Evolutionary conservation across 2,113 vertebrate species (phyloP).

Genomic region (Morone chrysops): DNA sequence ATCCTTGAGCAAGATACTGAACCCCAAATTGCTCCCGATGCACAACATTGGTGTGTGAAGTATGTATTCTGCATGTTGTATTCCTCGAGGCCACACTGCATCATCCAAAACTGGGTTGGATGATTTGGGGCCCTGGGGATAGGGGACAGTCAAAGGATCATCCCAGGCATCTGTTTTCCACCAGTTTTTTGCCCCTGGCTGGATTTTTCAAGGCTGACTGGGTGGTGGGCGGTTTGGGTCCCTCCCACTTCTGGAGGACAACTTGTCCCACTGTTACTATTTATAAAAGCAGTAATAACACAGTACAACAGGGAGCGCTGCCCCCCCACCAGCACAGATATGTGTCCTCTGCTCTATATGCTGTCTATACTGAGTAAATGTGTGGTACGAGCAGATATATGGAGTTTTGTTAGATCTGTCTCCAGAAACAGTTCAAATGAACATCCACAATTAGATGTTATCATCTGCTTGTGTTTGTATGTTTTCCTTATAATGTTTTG

Average conservation of each 20-base stretch:
- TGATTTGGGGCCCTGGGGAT: conserved; percentile 9
- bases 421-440: neutral
- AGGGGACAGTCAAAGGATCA: neutral
- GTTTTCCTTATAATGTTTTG: neutral
- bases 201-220: neutral
- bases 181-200: neutral
- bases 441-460: neutral
- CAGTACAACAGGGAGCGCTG: neutral
- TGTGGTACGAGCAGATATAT: neutral
- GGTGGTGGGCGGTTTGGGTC: no score
- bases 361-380: neutral
- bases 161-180: conserved; percentile 25
- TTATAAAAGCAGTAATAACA: conserved; percentile 22
- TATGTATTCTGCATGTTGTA: neutral
- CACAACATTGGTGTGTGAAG: no score
- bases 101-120: conserved; percentile 10
- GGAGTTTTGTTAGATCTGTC: neutral
- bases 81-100: neutral
- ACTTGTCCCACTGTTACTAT: conserved; percentile 28
- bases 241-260: neutral
- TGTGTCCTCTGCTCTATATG: neutral
- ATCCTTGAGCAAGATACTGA: no score
- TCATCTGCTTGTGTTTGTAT: neutral
- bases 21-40: no score
- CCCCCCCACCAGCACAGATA: conserved; percentile 5